phyloP scores from a whole-genome alignment of 2,113 vertebrate species.

The Cichladusa arquata region DNA sequence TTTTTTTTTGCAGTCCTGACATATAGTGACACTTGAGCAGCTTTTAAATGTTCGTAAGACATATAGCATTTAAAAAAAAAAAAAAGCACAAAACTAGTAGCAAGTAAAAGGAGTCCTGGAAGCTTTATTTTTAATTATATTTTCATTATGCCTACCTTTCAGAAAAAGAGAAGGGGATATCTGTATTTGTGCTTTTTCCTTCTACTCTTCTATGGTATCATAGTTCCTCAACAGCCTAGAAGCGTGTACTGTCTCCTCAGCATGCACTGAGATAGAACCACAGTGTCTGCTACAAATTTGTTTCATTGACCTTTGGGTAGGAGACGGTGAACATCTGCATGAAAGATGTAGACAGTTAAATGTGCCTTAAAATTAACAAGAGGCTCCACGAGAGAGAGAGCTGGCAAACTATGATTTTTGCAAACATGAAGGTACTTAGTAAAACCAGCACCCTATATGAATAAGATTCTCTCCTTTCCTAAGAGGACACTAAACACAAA shows the following conservation, averaged over 20 bases:
- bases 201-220: background rate
- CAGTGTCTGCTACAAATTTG: background rate
- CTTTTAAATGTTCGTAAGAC: background rate
- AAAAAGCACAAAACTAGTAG: background rate
- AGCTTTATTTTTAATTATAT: background rate
- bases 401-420: background rate
- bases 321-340: rapidly evolving
- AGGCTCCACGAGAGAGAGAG: background rate
- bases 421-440: background rate
- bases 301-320: background rate
- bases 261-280: background rate
- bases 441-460: background rate
- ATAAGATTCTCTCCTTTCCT: background rate
- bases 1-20: background rate
- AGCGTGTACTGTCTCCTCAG: background rate
- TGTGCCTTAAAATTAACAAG: background rate
- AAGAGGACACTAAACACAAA: background rate
- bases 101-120: background rate
- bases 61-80: background rate
- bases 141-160: background rate
- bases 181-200: background rate
- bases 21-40: background rate
- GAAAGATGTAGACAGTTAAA: background rate
- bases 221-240: background rate
- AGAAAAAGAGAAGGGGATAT: background rate